Evolutionary conservation across 2,113 vertebrate species (phyloP).

Genomic region (Isurus oxyrinchus): DNA sequence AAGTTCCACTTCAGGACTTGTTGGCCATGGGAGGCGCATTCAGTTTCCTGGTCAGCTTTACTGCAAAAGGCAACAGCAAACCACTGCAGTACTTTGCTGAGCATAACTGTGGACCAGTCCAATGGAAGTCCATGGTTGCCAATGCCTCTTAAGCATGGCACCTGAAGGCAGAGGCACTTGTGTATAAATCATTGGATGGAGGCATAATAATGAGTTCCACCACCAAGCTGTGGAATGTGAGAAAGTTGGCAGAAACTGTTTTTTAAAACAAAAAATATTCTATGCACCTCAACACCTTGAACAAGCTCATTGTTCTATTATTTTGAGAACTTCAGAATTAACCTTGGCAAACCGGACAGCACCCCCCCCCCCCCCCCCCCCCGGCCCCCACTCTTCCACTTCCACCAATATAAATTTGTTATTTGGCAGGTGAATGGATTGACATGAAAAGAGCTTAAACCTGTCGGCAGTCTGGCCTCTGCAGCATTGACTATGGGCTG

Average conservation of each 20-base stretch:
- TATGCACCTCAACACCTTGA: background rate
- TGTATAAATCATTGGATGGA: background rate
- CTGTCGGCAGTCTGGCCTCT: background rate
- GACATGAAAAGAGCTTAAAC: background rate
- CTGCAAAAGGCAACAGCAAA: too few species aligned
- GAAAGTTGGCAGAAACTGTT: background rate
- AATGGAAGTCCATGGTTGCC: too few species aligned
- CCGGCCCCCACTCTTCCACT: background rate
- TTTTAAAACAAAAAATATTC: background rate
- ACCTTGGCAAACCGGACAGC: background rate
- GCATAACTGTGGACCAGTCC: too few species aligned
- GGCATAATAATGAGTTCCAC: background rate
- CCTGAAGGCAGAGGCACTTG: background rate
- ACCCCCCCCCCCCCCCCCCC: too few species aligned
- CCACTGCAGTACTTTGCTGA: too few species aligned
- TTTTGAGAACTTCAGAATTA: background rate
- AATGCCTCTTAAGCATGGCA: too few species aligned
- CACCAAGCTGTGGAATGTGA: background rate
- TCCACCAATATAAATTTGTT: background rate
- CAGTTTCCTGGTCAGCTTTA: too few species aligned
- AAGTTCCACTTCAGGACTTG: too few species aligned
- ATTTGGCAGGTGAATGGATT: background rate
- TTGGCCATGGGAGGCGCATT: too few species aligned
- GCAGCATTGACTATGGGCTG: background rate
- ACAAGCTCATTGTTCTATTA: background rate